Evolutionary conservation across 2,797 vertebrate genomes (phyloP), one percentile per base, ranked within the genome.

Genomic region (Danio choprae): DNA sequence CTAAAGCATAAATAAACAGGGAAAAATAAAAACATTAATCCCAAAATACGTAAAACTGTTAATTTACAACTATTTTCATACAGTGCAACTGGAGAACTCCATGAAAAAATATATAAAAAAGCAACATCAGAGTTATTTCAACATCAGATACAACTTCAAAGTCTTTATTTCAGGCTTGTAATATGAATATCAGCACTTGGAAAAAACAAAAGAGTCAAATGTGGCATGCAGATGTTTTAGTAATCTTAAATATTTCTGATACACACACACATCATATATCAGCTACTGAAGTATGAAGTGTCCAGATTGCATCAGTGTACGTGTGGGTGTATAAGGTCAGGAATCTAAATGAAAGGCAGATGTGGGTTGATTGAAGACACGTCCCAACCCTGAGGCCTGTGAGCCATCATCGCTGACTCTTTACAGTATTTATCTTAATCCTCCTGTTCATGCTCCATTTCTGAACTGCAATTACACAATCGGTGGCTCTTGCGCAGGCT

Each of bases 381-480:
- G 40, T 63, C 59, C 46, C 46, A 63, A 15, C 59, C 73, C 59
- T 53, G 73, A 62, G n/a, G 73, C 40, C 0, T 36, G 70, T 58
- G 13, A 16, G 0, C 53, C 53, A 29, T 72, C 3, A 58, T 72
- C 38, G 58, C n/a, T 22, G 69, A 58, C 29, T 58, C 0, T 13
- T 46, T 46, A 36, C 13, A 46, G 53, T 59, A 11, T 44, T 73
- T 46, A 73, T 10, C 9, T 2, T 59, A 73, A 73, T 59, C 20
- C 11, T 10, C 8, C 18, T 59, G 44, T 73, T 46, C 13, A 46
- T 20, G 40, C 50, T 70, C 10, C 0, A 15, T n/a, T 2, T 73
- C n/a, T 46, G 55, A 72, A 58, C 7, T 16, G 53, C 53, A 58
- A 72, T 72, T 72, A 68, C 12, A 43, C 18, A 44, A 20, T 72